Conservation (phyloP, 2,888 invertebrate species). For the Agrenia bidenticulata region DNA sequence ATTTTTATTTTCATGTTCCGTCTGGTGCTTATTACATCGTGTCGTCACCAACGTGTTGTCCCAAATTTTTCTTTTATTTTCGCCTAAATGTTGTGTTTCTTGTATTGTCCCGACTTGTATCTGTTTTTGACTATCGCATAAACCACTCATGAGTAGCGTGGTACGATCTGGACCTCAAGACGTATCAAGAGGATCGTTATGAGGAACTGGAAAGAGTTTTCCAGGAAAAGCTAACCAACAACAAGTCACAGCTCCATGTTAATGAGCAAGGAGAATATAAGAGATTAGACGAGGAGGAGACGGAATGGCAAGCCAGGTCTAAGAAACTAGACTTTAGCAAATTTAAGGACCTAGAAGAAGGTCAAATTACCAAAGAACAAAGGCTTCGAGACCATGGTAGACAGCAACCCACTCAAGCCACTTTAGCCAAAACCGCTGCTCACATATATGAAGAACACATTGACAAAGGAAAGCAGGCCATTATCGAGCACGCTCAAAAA, state of each 20-base stretch:
- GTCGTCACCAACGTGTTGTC: slow-evolving; percentile 18
- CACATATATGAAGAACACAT: slow-evolving; percentile 71
- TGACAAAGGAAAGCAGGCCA: slow-evolving; percentile 39
- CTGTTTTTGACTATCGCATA: background rate
- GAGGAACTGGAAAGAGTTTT: slow-evolving; percentile 85
- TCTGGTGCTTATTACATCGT: slow-evolving; percentile 10
- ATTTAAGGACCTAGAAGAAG: slow-evolving; percentile 67
- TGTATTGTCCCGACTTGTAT: slow-evolving; percentile 34
- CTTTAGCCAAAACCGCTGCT: slow-evolving; percentile 78
- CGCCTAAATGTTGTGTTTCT: slow-evolving; percentile 14
- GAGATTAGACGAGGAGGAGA: slow-evolving; percentile 61
- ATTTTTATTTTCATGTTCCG: slow-evolving; percentile 24
- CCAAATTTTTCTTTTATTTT: slow-evolving; percentile 23
- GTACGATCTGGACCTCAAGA: slow-evolving; percentile 85
- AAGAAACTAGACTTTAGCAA: slow-evolving; percentile 30
- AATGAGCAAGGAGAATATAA: slow-evolving; percentile 44
- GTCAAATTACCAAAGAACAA: slow-evolving; percentile 79
- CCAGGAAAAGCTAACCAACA: slow-evolving; percentile 72
- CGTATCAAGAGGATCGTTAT: slow-evolving; percentile 78
- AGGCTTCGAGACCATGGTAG: slow-evolving; percentile 69
- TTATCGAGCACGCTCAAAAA: slow-evolving; percentile 39
- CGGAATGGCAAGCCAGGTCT: slow-evolving; percentile 62
- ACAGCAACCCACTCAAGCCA: slow-evolving; percentile 78
- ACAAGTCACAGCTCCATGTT: slow-evolving; percentile 57
- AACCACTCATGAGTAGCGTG: slow-evolving; percentile 63